A percentile compares a stretch with the other conserved stretches of the same genome.
Evolutionary conservation across 2,113 vertebrate species (phyloP).

Genomic region (Urocynchramus pylzowi): DNA sequence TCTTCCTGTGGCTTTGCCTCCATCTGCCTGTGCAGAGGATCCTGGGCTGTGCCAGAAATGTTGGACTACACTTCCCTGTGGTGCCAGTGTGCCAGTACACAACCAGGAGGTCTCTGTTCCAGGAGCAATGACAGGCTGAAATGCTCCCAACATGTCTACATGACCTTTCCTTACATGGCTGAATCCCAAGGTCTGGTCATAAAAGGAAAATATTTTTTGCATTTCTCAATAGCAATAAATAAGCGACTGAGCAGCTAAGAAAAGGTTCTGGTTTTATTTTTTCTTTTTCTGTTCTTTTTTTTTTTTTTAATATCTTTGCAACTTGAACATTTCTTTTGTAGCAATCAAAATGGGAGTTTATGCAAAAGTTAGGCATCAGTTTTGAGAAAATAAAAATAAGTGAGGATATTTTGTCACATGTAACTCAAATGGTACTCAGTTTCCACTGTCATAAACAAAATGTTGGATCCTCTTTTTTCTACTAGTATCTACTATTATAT

Average conservation of each 20-base stretch:
- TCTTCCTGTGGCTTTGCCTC: neutral
- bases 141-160: neutral
- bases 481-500: neutral
- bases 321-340: neutral
- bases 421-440: neutral
- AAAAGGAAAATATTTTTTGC: neutral
- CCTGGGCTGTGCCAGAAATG: neutral
- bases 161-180: neutral
- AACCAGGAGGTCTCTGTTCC: neutral
- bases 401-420: neutral
- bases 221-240: neutral
- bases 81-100: neutral
- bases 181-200: neutral
- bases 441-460: neutral
- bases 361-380: neutral
- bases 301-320: neutral
- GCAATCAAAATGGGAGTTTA: neutral
- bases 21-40: neutral
- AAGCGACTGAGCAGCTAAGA: neutral
- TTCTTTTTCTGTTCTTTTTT: fast-evolving
- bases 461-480: neutral
- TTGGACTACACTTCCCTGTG: no score
- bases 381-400: neutral
- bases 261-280: fast-evolving
- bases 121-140: neutral